Evolutionary conservation across 2,888 invertebrate genomes (phyloP).

Genomic region (Nasonia oneida): DNA sequence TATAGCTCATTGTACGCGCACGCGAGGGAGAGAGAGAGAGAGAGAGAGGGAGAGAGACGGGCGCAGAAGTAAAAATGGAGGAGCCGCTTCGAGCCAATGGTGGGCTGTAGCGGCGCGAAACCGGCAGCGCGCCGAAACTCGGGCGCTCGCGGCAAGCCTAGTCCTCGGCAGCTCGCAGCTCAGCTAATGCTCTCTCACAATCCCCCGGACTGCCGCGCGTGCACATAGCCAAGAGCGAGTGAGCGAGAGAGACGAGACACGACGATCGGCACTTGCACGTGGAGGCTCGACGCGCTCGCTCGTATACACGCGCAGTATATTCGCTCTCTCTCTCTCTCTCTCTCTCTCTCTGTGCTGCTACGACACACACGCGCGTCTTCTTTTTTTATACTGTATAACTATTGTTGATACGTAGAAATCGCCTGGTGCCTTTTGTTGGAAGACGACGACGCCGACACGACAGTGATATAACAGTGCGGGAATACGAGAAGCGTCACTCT

Average conservation of each 20-base stretch:
- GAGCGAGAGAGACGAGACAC: constrained; percentile 30
- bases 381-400: background rate
- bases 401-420: background rate
- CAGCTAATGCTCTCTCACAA: constrained; percentile 26
- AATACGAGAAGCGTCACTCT: background rate
- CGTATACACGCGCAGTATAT: background rate
- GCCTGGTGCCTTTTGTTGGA: background rate
- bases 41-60: constrained; percentile 12
- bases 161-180: background rate
- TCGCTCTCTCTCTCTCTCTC: background rate
- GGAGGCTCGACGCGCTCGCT: constrained; percentile 72
- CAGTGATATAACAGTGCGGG: constrained; percentile 3
- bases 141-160: constrained; percentile 58
- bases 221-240: background rate
- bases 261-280: constrained; percentile 77
- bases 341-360: background rate
- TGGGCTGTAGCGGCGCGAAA: constrained; percentile 27
- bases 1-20: background rate
- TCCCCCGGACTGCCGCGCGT: constrained; percentile 38
- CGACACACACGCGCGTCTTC: constrained; percentile 3
- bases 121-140: constrained; percentile 50
- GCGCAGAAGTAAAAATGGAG: constrained; percentile 29
- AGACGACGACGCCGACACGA: background rate
- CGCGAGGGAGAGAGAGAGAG: background rate
- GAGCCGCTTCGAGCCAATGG: constrained; percentile 37